phyloP scores from a whole-genome alignment of 2,888 invertebrate genomes.

The Ennomos erosarius region DNA sequence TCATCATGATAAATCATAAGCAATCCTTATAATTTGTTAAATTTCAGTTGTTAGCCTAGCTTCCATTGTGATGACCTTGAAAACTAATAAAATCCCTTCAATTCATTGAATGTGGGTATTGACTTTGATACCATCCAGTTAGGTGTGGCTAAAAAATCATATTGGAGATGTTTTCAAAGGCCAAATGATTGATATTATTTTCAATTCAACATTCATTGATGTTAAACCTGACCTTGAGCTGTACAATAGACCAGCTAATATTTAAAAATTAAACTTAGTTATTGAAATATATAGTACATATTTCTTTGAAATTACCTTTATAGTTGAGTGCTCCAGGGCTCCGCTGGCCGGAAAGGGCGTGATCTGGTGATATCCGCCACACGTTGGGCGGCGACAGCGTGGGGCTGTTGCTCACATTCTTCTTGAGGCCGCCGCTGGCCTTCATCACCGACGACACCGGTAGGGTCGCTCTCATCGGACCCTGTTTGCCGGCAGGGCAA shows the following conservation, averaged over 20 bases:
- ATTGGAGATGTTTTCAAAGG: too few species aligned
- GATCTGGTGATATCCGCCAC: slow-evolving; percentile 90
- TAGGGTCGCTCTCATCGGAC: slow-evolving; percentile 91
- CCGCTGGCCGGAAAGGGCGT: slow-evolving; percentile 88
- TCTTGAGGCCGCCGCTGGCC: slow-evolving; percentile 86
- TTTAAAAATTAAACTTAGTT: background rate
- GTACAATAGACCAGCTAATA: slow-evolving; percentile 3
- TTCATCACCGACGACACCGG: slow-evolving; percentile 90
- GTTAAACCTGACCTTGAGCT: too few species aligned
- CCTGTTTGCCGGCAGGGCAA: slow-evolving; percentile 85
- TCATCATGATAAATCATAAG: too few species aligned
- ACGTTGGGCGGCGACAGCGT: slow-evolving; percentile 88
- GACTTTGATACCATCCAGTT: too few species aligned
- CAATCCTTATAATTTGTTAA: too few species aligned
- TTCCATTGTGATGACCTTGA: too few species aligned
- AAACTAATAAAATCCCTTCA: too few species aligned
- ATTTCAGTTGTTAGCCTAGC: too few species aligned
- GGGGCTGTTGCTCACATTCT: slow-evolving; percentile 87
- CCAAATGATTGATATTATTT: too few species aligned
- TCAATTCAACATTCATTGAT: too few species aligned
- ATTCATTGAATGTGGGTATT: too few species aligned
- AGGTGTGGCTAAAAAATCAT: too few species aligned
- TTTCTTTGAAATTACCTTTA: slow-evolving; percentile 82
- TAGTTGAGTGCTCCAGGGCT: slow-evolving; percentile 90
- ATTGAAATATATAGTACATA: background rate